Base-by-base conservation (phyloP, 2,797 vertebrate genomes). In the Enteromius paludinosus region DNA sequence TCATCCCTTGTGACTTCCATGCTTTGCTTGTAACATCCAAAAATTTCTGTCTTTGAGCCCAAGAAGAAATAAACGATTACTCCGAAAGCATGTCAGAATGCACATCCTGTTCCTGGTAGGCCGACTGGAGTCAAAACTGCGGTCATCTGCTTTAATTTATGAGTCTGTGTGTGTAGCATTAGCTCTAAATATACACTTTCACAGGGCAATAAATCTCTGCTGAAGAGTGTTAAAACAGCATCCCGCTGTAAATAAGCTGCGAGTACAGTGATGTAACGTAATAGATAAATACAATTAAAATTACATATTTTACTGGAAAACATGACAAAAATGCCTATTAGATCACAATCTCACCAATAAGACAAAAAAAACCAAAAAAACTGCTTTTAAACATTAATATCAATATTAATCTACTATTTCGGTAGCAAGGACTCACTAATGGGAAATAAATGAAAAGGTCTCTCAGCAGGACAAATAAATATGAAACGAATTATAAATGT, bases 171-270 rank as follows among this genome's bases (percentile, higher is more conserved):
- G 69, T 77, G 54, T 70, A 70, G 68, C 84, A 87, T 92, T 89
- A 86, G 70, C 84, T 89, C 87, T 87, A 90, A 89, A 92, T 90
- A 90, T 86, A 85, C 75, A 85, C 75, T 79, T 69, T 82, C 77
- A 79, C 66, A 84, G 47, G 45, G 82, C 81, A 83, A 89, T 91
- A 85, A 85, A 89, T 93, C 90, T 43, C 7, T 62, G 17, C 83
- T 87, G 59, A 81, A 89, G 88, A 87, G 81, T 8, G 6, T 87
- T 84, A 88, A 88, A 90, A 86, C 68, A 12, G 17, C 15, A 49
- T 86, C 87, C 76, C 76, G 79, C 87, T 79, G 18, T 77, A 62
- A 89, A 90, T 84, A 77, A 49, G 86, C 88, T 74, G 81, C 71
- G 72, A 59, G 43, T 74, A 73, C 17, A 30, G 56, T 84, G 84